phyloP scores from a whole-genome alignment of 1,140 invertebrate genomes.

The Neodiprion fabricii region DNA sequence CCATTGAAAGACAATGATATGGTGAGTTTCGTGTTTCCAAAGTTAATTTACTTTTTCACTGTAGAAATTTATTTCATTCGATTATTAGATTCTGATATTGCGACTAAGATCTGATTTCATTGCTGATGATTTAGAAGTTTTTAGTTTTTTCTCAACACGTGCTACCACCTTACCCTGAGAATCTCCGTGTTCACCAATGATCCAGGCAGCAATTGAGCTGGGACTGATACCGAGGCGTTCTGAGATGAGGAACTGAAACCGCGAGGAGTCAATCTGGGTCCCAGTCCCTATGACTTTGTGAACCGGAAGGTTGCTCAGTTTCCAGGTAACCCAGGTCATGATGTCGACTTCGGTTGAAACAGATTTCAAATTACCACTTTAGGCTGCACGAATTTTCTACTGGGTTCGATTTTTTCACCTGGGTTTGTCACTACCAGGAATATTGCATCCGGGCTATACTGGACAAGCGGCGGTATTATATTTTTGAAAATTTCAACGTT shows the following conservation, averaged over 20 bases:
- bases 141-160: not conserved
- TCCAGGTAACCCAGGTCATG: conserved; percentile 72
- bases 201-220: conserved; percentile 64
- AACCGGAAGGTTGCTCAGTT: conserved; percentile 69
- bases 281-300: conserved; percentile 69
- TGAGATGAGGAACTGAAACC: conserved; percentile 68
- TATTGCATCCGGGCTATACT: conserved; percentile 67
- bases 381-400: not conserved
- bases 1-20: conserved; percentile 14
- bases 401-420: conserved; percentile 47
- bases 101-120: not conserved
- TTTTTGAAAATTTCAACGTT: conserved; percentile 69
- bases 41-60: conserved; percentile 18
- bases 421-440: conserved; percentile 69
- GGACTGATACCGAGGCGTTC: conserved; percentile 66
- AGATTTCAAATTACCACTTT: not conserved
- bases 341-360: conserved; percentile 64
- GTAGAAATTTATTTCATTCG: not conserved
- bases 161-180: conserved; percentile 61
- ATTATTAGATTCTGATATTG: not conserved
- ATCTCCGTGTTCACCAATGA: conserved; percentile 73
- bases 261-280: conserved; percentile 68
- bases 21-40: conserved; percentile 18
- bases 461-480: conserved; percentile 64
- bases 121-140: not conserved